These are phyloP conservation scores for Blastomussa wellsi DNA, from an alignment of 92 coral and sea anemone genomes.

Conservation along the genomic window DNA sequence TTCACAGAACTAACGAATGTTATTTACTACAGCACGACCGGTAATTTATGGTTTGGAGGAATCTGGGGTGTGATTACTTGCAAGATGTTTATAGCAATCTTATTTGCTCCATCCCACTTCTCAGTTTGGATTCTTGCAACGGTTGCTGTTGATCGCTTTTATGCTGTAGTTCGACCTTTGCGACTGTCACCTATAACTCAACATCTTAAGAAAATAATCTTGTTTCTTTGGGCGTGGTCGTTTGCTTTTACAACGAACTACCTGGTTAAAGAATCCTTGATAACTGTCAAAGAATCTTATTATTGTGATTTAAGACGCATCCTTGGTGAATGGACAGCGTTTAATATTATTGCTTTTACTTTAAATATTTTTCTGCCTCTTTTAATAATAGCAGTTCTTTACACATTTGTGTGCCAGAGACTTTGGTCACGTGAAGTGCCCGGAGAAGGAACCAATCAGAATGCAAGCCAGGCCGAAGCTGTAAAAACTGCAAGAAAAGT, in stretches of 20 bases:
- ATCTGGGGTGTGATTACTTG: neutral
- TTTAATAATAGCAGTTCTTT: neutral
- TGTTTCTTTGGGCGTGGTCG: neutral
- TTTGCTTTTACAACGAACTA: neutral
- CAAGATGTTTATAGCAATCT: neutral
- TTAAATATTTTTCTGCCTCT: neutral
- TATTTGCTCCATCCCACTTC: neutral
- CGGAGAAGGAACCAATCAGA: neutral
- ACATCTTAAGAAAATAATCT: neutral
- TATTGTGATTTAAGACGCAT: neutral
- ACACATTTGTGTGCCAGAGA: neutral
- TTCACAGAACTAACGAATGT: neutral
- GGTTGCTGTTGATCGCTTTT: slow-evolving; percentile 17
- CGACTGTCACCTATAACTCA: neutral
- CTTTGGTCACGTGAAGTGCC: neutral
- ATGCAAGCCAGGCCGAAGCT: neutral
- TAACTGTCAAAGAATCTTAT: neutral
- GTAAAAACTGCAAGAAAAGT: neutral
- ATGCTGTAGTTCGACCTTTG: slow-evolving; percentile 6
- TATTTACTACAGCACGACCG: no score
- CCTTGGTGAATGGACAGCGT: neutral
- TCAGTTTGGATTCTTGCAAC: slow-evolving; percentile 2
- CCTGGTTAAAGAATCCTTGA: neutral
- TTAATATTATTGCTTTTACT: neutral
- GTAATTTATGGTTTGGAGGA: slow-evolving; percentile 1